phyloP scores from a whole-genome alignment of 92 coral and sea anemone species.

The Epizoanthus ramosus region DNA sequence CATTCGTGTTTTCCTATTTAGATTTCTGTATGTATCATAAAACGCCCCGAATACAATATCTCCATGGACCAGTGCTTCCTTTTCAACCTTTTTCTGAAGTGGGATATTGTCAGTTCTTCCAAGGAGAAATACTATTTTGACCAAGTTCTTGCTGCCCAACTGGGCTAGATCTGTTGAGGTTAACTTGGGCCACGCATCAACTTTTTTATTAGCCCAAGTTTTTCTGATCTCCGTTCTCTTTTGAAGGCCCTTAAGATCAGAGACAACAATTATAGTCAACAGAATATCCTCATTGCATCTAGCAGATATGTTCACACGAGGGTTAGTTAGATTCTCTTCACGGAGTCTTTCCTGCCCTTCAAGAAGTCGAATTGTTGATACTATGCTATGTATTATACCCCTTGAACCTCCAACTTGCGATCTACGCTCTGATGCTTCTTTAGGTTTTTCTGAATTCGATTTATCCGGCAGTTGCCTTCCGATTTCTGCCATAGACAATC shows the following conservation, averaged over 20 bases:
- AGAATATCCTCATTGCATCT: not conserved
- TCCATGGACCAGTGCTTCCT: not conserved
- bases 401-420: too few species aligned
- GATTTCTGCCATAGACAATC: not conserved
- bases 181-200: not conserved
- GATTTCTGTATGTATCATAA: not conserved
- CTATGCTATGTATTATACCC: not conserved
- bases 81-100: conserved; percentile 7
- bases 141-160: not conserved
- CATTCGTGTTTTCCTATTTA: conserved; percentile 1
- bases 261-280: not conserved
- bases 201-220: not conserved
- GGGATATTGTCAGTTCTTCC: not conserved
- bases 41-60: conserved; percentile 12
- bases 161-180: not conserved
- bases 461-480: not conserved
- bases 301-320: not conserved
- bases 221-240: not conserved
- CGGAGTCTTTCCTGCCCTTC: not conserved
- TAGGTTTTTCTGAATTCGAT: not conserved
- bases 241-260: not conserved
- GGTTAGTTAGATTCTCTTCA: not conserved
- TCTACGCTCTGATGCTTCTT: not conserved
- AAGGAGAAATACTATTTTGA: conserved; percentile 1
- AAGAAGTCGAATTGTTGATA: not conserved